Conservation (phyloP, 2,888 invertebrate species). For the Cheilosia urbana region DNA sequence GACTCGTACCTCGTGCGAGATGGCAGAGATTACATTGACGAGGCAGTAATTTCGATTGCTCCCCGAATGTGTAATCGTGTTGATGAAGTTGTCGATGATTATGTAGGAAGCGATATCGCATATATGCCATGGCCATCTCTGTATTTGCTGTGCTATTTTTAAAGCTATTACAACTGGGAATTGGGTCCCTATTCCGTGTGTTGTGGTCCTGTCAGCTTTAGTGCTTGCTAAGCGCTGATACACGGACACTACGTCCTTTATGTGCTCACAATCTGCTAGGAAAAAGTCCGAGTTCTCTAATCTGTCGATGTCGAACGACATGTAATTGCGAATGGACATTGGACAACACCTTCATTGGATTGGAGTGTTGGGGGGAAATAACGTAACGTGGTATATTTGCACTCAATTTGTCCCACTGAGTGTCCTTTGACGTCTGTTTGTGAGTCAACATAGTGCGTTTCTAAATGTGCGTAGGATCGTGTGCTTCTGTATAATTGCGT, state of each 20-base stretch:
- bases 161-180: slow-evolving; percentile 41
- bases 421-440: slow-evolving; percentile 36
- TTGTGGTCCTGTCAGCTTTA: slow-evolving; percentile 10
- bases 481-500: slow-evolving; percentile 32
- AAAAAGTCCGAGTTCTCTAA: slow-evolving; percentile 28
- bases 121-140: background rate
- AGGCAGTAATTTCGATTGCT: slow-evolving; percentile 51
- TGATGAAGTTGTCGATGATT: slow-evolving; percentile 35
- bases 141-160: slow-evolving; percentile 52
- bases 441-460: background rate
- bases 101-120: slow-evolving; percentile 1
- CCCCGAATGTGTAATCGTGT: slow-evolving; percentile 47
- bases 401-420: background rate
- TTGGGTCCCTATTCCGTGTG: slow-evolving; percentile 41
- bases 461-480: slow-evolving; percentile 1
- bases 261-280: background rate
- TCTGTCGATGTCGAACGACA: slow-evolving; percentile 31
- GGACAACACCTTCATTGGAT: slow-evolving; percentile 40
- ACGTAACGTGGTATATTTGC: background rate
- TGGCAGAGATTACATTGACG: slow-evolving; percentile 55
- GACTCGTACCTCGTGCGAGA: background rate
- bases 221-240: slow-evolving; percentile 42
- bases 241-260: slow-evolving; percentile 10
- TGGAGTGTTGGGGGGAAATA: background rate
- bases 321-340: slow-evolving; percentile 32